Evolutionary conservation across 2,888 invertebrate genomes (phyloP), one percentile per base, ranked within the genome.

Genomic region (Marronus borbonicus): DNA sequence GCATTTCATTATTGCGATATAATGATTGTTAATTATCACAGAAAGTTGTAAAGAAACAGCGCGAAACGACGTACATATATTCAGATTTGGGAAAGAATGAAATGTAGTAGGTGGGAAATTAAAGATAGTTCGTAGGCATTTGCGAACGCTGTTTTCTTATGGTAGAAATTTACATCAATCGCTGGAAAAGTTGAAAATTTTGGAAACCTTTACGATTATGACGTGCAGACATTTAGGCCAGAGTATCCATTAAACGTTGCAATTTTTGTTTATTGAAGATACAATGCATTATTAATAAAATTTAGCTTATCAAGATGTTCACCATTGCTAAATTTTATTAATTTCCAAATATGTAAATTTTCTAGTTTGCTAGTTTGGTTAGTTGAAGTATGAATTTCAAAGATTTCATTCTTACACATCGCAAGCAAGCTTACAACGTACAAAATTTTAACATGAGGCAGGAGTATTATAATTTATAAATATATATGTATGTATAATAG

Each of bases 21-120:
- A 87, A 88, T 88, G 88, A 88, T 88, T 88, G 88, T 85, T 87
- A 88, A 87, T 88, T 88, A 88, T 88, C 88, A 88, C 88, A 88
- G 88, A 88, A 88, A 86, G 87, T 88, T 87, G 84, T 82, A 88
- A 87, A 84, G 81, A 80, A 86, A 85, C 65, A 80, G 78, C 78
- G 69, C 70, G 52, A 78, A 77, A 70, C 62, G 68, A 58, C 36
- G 55, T 39, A 44, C 49, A 60, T 52, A 17, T 52, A 52, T 52
- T 17, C 58, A 49, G 36, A 76, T 52, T 68, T 5, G 17, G 39
- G n/a, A 39, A 65, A 64, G 31, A 31, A 52, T 65, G 31, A 55
- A 76, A 64, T n/a, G 52, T 65, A 17, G 24, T 24, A 52, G 66
- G 17, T 44, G 24, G 20, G 58, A 60, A 72, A 39, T 44, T 39